These are phyloP conservation scores for Drosophila gaucha DNA, from an alignment of 2,888 invertebrate species.

Conservation along the genomic window DNA sequence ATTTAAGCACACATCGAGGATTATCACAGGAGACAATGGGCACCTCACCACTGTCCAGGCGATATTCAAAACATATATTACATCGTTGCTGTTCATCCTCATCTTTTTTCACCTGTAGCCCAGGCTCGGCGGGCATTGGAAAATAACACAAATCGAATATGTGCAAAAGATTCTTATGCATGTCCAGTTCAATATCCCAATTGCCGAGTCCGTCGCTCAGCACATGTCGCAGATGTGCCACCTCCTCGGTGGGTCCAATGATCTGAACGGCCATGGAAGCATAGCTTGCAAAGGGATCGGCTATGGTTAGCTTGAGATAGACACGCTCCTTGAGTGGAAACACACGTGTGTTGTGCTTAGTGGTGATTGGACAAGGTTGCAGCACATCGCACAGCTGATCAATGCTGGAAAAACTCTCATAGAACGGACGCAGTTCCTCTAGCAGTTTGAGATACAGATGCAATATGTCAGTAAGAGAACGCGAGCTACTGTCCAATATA, in stretches of 20 bases:
- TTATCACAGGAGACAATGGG: conserved; percentile 84
- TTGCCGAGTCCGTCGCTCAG: conserved; percentile 80
- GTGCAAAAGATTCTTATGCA: conserved; percentile 83
- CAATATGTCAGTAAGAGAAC: conserved; percentile 31
- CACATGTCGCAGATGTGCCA: conserved; percentile 73
- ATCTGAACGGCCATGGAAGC: conserved; percentile 79
- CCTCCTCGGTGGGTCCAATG: conserved; percentile 83
- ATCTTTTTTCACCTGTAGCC: conserved; percentile 25
- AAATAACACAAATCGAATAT: conserved; percentile 84
- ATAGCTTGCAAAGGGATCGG: conserved; percentile 80
- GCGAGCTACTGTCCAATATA: conserved; percentile 51
- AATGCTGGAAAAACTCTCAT: conserved; percentile 79
- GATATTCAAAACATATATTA: conserved; percentile 83
- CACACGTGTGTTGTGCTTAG: conserved; percentile 80
- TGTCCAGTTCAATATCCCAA: conserved; percentile 83
- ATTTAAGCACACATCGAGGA: conserved; percentile 79
- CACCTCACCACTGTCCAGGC: conserved; percentile 78
- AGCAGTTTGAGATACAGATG: conserved; percentile 69
- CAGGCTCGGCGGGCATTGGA: conserved; percentile 73
- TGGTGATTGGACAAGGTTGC: conserved; percentile 77
- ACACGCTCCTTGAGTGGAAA: conserved; percentile 82
- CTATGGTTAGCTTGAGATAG: conserved; percentile 79
- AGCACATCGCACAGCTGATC: conserved; percentile 84
- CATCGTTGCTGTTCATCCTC: conserved; percentile 65
- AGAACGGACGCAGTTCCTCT: conserved; percentile 81